Evolutionary conservation across 1,140 invertebrate genomes (phyloP), one percentile per base, ranked within the genome.

Genomic region (Drosophila biarmipes): DNA sequence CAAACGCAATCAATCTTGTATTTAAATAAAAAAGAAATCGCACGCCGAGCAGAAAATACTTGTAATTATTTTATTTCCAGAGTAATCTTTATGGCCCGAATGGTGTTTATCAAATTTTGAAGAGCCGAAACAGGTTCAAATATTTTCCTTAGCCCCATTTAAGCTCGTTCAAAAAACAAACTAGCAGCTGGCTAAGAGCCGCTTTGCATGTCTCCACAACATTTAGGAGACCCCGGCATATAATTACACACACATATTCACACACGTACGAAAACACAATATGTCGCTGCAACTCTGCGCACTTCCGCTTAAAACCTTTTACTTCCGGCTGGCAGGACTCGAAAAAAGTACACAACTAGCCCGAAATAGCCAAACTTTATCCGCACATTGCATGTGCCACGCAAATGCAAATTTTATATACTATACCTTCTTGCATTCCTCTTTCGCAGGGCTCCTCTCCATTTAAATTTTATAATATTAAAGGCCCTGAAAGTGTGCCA

Each of bases 231-330:
- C 56, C 38, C 29, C 53, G 56, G 56, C 64, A 71, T 87, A 76
- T 86, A 86, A 86, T 86, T 86, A 78, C 69, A 54, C 57, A 81
- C 54, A 64, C 54, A 61, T n/a, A n/a, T n/a, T n/a, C 24, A 56
- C 27, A 77, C 21, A 48, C 15, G 24, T 55, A 38, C 51, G 51
- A 37, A 48, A 35, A 35, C 46, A 56, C 43, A 58, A 73, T 55
- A 81, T 64, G 81, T 80, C 58, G 81, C 75, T 89, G 68, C 74
- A 89, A 68, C 78, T 71, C 64, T 59, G 75, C 78, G 62, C 66
- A 89, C 82, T 87, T 87, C 82, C 82, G 82, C 71, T 82, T 67
- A 79, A 82, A 87, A 87, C 78, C 84, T 89, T 87, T 75, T 34
- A 89, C 82, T 89, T 87, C 82, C 82, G 82, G 55, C 78, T 62